Evolutionary conservation across 2,113 vertebrate genomes (phyloP).

Genomic region (Larimichthys crocea): DNA sequence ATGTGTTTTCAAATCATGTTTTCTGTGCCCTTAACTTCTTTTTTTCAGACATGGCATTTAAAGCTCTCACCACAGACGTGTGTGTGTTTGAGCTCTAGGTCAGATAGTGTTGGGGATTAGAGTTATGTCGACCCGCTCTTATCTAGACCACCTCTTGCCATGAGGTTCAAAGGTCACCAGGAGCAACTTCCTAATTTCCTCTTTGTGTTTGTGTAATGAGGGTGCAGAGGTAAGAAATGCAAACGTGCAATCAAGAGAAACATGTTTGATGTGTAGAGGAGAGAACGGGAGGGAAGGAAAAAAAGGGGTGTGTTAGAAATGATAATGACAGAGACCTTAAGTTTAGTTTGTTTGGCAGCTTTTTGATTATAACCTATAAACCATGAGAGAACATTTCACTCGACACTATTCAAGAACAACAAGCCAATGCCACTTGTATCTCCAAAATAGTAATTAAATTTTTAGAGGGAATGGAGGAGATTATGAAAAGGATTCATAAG

Average conservation of each 20-base stretch:
- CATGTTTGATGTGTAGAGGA: neutral
- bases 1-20: neutral
- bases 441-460: neutral
- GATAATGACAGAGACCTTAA: neutral
- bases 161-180: conserved; percentile 28
- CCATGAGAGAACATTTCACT: neutral
- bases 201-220: neutral
- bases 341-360: neutral
- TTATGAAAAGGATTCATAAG: neutral
- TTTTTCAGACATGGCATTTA: neutral
- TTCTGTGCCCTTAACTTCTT: neutral
- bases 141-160: neutral
- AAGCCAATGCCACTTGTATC: neutral
- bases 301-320: neutral
- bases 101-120: neutral
- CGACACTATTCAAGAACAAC: neutral
- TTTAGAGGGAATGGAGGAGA: too few species aligned
- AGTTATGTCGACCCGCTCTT: neutral
- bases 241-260: neutral
- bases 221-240: neutral
- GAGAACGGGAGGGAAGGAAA: neutral
- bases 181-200: conserved; percentile 12
- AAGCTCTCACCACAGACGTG: neutral
- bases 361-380: neutral
- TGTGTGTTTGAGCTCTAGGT: conserved; percentile 17